Conservation (phyloP, 2,888 invertebrate species). For the Crocallis elinguaria region DNA sequence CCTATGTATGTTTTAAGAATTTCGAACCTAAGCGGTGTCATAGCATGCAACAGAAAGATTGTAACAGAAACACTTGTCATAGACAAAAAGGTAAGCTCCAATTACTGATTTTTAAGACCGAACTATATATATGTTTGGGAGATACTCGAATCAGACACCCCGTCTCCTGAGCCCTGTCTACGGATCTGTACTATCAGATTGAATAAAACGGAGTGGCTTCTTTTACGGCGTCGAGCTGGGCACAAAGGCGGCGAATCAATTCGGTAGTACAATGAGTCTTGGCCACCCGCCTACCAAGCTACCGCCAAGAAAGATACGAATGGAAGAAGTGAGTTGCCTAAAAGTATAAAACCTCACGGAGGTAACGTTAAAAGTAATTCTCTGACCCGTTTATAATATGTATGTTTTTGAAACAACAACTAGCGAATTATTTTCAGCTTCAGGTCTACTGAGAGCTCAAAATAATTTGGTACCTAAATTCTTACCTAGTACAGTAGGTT, state of each 20-base stretch:
- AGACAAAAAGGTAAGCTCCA: no score
- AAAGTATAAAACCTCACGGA: not conserved
- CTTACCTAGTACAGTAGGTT: no score
- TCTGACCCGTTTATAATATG: no score
- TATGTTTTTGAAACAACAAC: not conserved
- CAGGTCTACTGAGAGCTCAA: not conserved
- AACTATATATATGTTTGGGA: not conserved
- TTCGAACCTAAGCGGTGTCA: no score
- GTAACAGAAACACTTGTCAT: no score
- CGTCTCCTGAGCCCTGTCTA: not conserved
- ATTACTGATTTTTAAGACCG: no score
- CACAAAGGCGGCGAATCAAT: constrained; percentile 69
- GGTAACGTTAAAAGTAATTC: not conserved
- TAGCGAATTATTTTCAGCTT: not conserved
- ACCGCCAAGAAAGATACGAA: not conserved
- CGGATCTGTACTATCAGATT: constrained; percentile 54
- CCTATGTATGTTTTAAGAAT: no score
- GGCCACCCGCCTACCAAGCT: constrained; percentile 21
- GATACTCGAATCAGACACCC: not conserved
- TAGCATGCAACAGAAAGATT: no score
- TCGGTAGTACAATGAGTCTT: constrained; percentile 70
- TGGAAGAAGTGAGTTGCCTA: constrained; percentile 10
- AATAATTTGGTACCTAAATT: no score
- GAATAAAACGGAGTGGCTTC: constrained; percentile 71
- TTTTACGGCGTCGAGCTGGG: constrained; percentile 68